Evolutionary conservation across 2,888 invertebrate genomes (phyloP).

Genomic region (Sthenelais limicola): DNA sequence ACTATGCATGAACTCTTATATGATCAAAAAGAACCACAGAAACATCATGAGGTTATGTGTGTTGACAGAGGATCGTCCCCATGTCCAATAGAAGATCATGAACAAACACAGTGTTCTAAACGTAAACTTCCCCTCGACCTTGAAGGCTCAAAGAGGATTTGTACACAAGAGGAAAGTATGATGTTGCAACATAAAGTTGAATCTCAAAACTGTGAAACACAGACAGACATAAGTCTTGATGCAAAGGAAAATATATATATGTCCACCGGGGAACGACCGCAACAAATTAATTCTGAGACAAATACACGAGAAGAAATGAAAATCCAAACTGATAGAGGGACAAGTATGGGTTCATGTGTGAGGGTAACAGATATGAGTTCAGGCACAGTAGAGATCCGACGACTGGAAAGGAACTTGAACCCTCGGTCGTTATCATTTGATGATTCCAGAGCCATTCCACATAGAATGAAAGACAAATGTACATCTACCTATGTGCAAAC

Average conservation of each 20-base stretch:
- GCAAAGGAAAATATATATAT: neutral
- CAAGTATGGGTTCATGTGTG: slow-evolving; percentile 16
- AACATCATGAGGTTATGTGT: neutral
- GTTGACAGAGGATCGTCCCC: slow-evolving; percentile 11
- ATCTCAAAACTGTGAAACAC: too few species aligned
- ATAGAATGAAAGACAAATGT: slow-evolving; percentile 10
- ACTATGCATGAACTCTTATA: slow-evolving; percentile 30
- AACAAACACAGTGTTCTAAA: neutral
- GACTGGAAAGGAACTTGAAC: too few species aligned
- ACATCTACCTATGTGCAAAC: slow-evolving; percentile 34
- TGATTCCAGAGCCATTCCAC: too few species aligned
- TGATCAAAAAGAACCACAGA: neutral
- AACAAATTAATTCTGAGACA: too few species aligned
- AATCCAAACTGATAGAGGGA: too few species aligned
- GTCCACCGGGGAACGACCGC: too few species aligned
- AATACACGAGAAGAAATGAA: too few species aligned
- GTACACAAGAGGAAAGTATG: neutral
- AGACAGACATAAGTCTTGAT: too few species aligned
- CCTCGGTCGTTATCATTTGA: too few species aligned
- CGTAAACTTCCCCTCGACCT: neutral
- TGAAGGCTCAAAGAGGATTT: neutral
- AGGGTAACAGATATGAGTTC: slow-evolving; percentile 23
- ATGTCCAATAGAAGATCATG: slow-evolving; percentile 9
- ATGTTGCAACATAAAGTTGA: too few species aligned
- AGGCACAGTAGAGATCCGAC: slow-evolving; percentile 1